Evolutionary conservation across 2,113 vertebrate genomes (phyloP).

Genomic region (Istiophorus platypterus): DNA sequence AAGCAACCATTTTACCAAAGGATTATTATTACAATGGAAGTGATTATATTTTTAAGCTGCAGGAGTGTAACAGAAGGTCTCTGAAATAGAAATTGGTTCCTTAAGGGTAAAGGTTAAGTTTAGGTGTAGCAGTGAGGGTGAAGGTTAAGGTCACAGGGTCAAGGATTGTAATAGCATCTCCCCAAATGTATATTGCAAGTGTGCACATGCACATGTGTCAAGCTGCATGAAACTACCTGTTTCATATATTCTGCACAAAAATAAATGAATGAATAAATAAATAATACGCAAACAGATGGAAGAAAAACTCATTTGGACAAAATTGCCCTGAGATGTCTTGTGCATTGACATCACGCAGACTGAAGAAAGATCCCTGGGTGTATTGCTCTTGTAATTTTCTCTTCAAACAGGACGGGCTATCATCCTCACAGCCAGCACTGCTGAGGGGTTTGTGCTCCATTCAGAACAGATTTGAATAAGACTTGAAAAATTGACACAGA

Average conservation of each 20-base stretch:
- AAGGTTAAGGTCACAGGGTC: constrained; percentile 69
- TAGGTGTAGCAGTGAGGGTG: constrained; percentile 54
- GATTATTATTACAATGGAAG: constrained; percentile 39
- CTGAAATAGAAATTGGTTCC: constrained; percentile 40
- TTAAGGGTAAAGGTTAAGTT: constrained; percentile 66
- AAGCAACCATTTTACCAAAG: constrained; percentile 20
- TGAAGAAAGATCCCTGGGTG: constrained; percentile 65
- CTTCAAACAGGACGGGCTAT: constrained; percentile 76
- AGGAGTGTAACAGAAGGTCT: constrained; percentile 24
- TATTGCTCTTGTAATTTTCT: constrained; percentile 77
- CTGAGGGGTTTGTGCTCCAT: constrained; percentile 70
- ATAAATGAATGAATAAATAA: neutral
- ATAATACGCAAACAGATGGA: constrained; percentile 1
- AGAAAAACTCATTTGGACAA: constrained; percentile 56
- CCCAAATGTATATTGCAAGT: constrained; percentile 49
- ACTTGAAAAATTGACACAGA: constrained; percentile 72
- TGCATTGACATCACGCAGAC: constrained; percentile 59
- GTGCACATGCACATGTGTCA: constrained; percentile 18
- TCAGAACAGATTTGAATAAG: constrained; percentile 79
- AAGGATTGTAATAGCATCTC: constrained; percentile 60
- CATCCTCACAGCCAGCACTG: constrained; percentile 71
- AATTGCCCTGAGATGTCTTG: constrained; percentile 49
- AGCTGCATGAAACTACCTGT: neutral
- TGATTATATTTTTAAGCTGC: constrained; percentile 25
- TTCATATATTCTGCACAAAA: constrained; percentile 20